Conservation (phyloP, 2,888 invertebrate genomes). For the Drosophila nigricruria region DNA sequence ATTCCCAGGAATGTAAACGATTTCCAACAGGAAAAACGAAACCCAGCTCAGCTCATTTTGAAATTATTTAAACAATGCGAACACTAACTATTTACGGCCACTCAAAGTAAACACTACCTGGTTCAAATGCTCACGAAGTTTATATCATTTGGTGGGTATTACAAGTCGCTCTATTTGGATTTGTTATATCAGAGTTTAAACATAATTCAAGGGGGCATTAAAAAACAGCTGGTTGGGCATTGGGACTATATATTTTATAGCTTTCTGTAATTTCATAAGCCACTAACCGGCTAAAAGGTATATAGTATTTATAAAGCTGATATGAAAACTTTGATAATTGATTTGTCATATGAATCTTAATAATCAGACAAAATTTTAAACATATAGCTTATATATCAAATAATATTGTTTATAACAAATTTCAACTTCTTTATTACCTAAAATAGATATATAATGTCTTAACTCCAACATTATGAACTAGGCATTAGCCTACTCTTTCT, state of each 20-base stretch:
- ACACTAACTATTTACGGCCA: conserved; percentile 20
- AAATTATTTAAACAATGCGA: conserved; percentile 31
- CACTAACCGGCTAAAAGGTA: background rate
- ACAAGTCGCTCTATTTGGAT: background rate
- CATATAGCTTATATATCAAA: background rate
- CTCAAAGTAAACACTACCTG: conserved; percentile 10
- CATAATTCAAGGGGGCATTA: background rate
- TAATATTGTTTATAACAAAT: too few species aligned
- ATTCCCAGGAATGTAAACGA: conserved; percentile 47
- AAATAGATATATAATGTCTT: too few species aligned
- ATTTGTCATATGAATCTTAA: background rate
- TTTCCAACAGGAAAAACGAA: conserved; percentile 14
- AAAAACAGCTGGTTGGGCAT: background rate
- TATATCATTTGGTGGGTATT: conserved; percentile 6
- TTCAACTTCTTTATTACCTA: too few species aligned
- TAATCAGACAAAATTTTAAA: background rate
- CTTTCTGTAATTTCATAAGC: background rate
- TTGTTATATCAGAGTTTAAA: conserved; percentile 4
- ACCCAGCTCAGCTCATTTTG: conserved; percentile 17
- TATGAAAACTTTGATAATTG: background rate
- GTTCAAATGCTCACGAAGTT: background rate
- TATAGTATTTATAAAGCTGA: background rate
- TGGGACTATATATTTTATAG: background rate
- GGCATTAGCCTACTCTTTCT: too few species aligned
- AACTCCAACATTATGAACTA: too few species aligned